Conservation (phyloP, 2,113 vertebrate species). For the Crotalus tigris region DNA sequence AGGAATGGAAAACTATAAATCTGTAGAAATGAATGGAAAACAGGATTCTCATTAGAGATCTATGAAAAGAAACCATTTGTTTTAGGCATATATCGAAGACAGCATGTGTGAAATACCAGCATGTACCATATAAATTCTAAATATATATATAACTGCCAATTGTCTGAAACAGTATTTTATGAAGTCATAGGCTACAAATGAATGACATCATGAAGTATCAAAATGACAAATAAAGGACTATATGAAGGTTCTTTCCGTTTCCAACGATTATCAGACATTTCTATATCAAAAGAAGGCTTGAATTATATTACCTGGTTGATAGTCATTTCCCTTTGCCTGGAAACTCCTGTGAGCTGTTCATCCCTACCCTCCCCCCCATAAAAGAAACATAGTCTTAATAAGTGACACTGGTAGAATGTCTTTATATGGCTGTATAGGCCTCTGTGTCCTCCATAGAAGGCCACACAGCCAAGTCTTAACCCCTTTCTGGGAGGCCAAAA, state of each 20-base stretch:
- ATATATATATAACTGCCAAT: neutral
- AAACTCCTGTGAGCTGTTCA: neutral
- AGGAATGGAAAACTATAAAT: slow-evolving; percentile 16
- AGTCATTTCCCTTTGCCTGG: neutral
- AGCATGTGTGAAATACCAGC: neutral
- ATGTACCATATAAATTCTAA: neutral
- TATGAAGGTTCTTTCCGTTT: neutral
- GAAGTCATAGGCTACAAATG: neutral
- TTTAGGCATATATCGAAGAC: neutral
- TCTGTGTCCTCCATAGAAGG: too few relatives aligned
- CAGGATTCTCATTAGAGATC: neutral
- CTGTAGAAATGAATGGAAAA: neutral
- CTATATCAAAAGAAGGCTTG: neutral
- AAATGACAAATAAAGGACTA: neutral
- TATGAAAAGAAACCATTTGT: neutral
- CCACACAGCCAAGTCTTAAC: neutral
- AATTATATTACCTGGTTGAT: neutral
- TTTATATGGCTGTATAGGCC: neutral
- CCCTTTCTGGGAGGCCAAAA: neutral
- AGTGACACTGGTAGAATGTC: neutral
- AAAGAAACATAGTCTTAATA: neutral
- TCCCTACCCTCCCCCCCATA: neutral
- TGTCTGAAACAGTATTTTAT: neutral
- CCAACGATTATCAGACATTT: neutral
- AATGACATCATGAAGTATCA: neutral